Evolutionary conservation across 1,140 invertebrate species (phyloP).

Genomic region (Galleria mellonella): DNA sequence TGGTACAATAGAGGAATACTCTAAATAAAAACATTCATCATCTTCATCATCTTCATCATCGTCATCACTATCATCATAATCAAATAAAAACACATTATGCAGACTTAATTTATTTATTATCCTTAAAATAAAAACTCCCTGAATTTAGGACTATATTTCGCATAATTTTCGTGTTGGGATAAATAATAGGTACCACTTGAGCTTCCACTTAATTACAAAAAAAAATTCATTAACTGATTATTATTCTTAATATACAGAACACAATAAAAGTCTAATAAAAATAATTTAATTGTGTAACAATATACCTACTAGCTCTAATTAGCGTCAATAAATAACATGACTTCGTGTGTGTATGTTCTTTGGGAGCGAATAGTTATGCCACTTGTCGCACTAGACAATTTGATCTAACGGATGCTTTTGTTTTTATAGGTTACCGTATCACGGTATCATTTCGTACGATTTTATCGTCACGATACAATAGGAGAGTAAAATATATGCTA

Average conservation of each 20-base stretch:
- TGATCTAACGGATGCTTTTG: neutral
- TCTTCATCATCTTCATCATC: too few species aligned
- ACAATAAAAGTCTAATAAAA: slow-evolving; percentile 53
- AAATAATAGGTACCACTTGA: slow-evolving; percentile 31
- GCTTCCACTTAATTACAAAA: slow-evolving; percentile 49
- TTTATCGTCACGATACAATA: neutral
- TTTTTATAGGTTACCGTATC: neutral
- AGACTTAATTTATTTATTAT: slow-evolving; percentile 60
- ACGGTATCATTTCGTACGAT: neutral
- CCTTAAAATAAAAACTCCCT: slow-evolving; percentile 53
- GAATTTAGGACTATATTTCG: slow-evolving; percentile 17
- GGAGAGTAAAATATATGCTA: neutral
- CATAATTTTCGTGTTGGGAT: neutral
- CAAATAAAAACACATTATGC: slow-evolving; percentile 15
- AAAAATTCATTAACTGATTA: slow-evolving; percentile 48
- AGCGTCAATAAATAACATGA: slow-evolving; percentile 69
- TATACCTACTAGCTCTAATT: slow-evolving; percentile 51
- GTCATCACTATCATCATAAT: neutral
- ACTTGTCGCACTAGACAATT: neutral
- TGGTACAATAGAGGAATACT: too few species aligned
- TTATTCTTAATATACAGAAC: slow-evolving; percentile 67
- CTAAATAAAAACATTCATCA: too few species aligned
- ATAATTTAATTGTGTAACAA: slow-evolving; percentile 67
- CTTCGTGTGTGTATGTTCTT: slow-evolving; percentile 59
- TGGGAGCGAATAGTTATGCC: slow-evolving; percentile 33